Conservation (phyloP, 2,888 invertebrate genomes). For the Nephrotoma guestfalica region DNA sequence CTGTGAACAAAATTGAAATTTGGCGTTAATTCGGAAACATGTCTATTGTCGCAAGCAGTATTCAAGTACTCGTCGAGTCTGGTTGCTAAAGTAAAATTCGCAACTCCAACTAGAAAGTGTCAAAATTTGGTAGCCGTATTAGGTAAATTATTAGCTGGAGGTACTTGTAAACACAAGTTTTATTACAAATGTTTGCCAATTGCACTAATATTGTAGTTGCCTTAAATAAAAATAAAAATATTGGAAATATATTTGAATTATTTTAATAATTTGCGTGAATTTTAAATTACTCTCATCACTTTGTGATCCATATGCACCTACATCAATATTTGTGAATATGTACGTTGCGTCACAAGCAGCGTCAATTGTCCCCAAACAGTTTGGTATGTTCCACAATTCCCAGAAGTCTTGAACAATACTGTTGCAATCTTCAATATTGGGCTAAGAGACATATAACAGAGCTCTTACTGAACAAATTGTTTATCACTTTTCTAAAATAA, state of each 20-base stretch:
- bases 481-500: conserved; percentile 9
- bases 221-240: no score
- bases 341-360: neutral
- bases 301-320: neutral
- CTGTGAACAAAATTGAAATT: no score
- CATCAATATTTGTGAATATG: neutral
- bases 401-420: conserved; percentile 8
- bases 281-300: neutral
- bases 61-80: no score
- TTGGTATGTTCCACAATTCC: conserved; percentile 14
- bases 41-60: no score
- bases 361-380: conserved; percentile 19
- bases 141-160: neutral
- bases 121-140: neutral
- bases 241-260: no score
- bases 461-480: conserved; percentile 6
- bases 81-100: no score
- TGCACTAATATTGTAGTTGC: neutral
- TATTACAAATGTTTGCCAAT: no score
- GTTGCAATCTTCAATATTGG: neutral
- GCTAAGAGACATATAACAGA: conserved; percentile 4
- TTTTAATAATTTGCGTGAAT: neutral
- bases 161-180: neutral
- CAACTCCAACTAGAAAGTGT: neutral
- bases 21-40: no score